Evolutionary conservation across 2,797 vertebrate species (phyloP).

Genomic region (Myotis findleyi): DNA sequence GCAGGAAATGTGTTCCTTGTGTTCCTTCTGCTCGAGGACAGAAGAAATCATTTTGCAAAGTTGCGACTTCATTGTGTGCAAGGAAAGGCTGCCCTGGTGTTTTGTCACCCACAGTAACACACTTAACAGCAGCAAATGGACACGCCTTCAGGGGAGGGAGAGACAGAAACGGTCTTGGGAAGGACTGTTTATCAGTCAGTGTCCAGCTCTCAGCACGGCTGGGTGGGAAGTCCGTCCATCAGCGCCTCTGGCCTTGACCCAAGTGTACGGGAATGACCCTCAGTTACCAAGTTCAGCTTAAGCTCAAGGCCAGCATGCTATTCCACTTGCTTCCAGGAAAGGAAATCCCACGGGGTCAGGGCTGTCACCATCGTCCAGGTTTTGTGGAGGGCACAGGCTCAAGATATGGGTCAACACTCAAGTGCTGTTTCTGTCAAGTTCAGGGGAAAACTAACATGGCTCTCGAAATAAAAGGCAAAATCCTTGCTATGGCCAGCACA

Average conservation of each 20-base stretch:
- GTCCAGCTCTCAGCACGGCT: not conserved
- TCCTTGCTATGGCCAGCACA: not conserved
- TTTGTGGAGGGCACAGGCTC: not conserved
- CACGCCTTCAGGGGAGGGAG: not conserved
- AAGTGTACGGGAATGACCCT: not conserved
- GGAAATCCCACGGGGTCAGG: not conserved
- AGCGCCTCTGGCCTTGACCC: not conserved
- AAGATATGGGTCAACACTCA: not conserved
- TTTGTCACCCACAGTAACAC: not conserved
- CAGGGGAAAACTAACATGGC: not conserved
- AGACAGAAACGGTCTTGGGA: not conserved
- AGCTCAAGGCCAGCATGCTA: not conserved
- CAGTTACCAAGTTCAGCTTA: not conserved
- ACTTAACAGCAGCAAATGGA: not conserved
- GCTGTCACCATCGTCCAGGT: no score
- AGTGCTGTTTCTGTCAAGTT: not conserved
- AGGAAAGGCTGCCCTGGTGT: conserved; percentile 14
- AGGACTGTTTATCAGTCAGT: not conserved
- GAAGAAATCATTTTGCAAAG: conserved; percentile 59
- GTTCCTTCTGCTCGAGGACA: conserved; percentile 25
- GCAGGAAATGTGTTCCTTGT: conserved; percentile 47
- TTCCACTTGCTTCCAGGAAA: not conserved
- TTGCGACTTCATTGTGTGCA: conserved; percentile 16
- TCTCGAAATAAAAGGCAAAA: not conserved
- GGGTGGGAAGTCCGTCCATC: not conserved